Evolutionary conservation across 2,797 vertebrate genomes (phyloP), one percentile per base, ranked within the genome.

Genomic region (Tympanoctomys barrerae): DNA sequence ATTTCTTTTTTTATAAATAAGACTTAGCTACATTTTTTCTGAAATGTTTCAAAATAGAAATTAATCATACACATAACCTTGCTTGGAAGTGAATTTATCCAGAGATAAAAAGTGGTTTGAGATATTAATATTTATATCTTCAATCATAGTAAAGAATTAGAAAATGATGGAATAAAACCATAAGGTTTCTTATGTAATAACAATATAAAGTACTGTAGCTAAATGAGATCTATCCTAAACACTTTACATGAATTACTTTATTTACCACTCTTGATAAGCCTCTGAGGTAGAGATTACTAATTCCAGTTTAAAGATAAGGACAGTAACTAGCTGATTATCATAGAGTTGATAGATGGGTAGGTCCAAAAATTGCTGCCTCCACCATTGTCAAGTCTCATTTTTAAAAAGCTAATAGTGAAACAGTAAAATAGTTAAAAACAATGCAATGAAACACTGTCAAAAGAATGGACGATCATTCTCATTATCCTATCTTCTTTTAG

Each of bases 1-100:
- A 73, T 87, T 93, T 89, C 6, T 11, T 90, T 33, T 42, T 91
- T 92, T 66, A 89, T 71, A 89, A 92, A 31, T 71, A 75, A 83
- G 3, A 83, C 57, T 89, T 90, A 70, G 57, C 7, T 79, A 89
- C 33, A 70, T 77, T 77, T 89, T 89, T 87, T 18, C 81, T 82
- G 59, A 95, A 86, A 84, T 84, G 36, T 1, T 79, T 94, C 21
- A 42, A 93, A 94, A 94, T 80, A 91, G 4, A 89, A 59, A 21
- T 75, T 71, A 93, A 62, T 90, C 33, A 90, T 36, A 84, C 28
- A 84, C 33, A 62, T 71, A 70, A 79, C 19, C 39, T 68, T 59
- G 8, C 61, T 94, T 90, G 62, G 39, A 85, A 73, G 14, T 93
- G 4, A 93, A 93, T 39, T 73, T 80, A 73, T 46, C 10, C 22